phyloP scores from a whole-genome alignment of 1,140 invertebrate species.

The Apis dorsata region DNA sequence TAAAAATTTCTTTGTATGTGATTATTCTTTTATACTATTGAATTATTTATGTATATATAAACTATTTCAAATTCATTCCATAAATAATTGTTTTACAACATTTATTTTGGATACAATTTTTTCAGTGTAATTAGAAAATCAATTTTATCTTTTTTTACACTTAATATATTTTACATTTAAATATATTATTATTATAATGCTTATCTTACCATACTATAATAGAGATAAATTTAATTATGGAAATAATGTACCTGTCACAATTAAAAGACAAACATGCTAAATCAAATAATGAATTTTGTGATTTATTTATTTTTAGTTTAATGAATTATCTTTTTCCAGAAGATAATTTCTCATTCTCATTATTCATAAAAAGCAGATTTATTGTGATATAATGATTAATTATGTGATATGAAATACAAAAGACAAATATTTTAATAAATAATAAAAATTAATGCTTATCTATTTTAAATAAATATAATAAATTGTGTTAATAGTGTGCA shows the following conservation, averaged over 20 bases:
- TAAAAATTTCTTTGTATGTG: background rate
- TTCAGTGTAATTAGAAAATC: too few species aligned
- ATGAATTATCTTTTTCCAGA: background rate
- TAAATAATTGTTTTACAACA: background rate
- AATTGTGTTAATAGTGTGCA: constrained; percentile 19
- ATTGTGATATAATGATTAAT: constrained; percentile 11
- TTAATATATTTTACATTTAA: background rate
- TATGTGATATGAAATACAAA: constrained; percentile 6
- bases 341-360: background rate
- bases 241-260: constrained; percentile 4
- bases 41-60: too few species aligned
- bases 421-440: background rate
- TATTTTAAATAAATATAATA: background rate
- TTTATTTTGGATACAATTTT: background rate
- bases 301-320: background rate
- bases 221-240: background rate
- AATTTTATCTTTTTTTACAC: background rate
- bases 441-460: background rate
- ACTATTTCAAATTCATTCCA: too few species aligned
- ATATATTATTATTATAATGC: background rate
- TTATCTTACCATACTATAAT: background rate
- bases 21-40: too few species aligned
- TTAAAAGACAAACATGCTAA: background rate
- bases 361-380: background rate
- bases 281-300: background rate